phyloP scores from a whole-genome alignment of 2,797 vertebrate genomes.

The Notolabrus celidotus region DNA sequence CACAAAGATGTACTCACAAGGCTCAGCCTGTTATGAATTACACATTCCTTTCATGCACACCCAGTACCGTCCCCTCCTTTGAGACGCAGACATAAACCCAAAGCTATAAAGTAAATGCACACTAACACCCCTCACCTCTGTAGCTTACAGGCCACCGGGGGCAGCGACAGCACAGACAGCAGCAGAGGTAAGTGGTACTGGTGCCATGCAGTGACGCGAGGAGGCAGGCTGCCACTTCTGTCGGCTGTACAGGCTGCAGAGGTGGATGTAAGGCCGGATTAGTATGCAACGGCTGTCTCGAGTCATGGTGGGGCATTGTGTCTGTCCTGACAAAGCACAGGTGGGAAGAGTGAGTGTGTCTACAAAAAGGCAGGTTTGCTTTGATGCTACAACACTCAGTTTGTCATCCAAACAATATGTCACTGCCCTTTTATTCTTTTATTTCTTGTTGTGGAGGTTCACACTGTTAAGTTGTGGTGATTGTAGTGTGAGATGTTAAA shows the following conservation, averaged over 20 bases:
- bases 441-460: not conserved
- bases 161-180: conserved; percentile 37
- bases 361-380: conserved; percentile 65
- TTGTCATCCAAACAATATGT: conserved; percentile 60
- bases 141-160: conserved; percentile 39
- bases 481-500: conserved; percentile 49
- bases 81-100: conserved; percentile 62
- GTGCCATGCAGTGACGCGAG: conserved; percentile 54
- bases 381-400: conserved; percentile 59
- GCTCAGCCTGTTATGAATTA: conserved; percentile 61
- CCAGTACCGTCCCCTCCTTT: conserved; percentile 45
- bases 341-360: conserved; percentile 65
- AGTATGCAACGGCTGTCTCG: conserved; percentile 67
- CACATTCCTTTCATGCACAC: conserved; percentile 51
- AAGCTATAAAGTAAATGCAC: conserved; percentile 72
- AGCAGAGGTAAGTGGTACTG: conserved; percentile 59
- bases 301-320: conserved; percentile 58
- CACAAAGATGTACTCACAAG: conserved; percentile 62
- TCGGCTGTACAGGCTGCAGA: conserved; percentile 52
- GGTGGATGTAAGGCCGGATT: conserved; percentile 55
- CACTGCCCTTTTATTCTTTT: conserved; percentile 45
- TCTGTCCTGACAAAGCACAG: conserved; percentile 74
- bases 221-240: conserved; percentile 72
- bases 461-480: conserved; percentile 10
- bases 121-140: conserved; percentile 60